Percentiles rank a stretch among this genome's conserved stretches.
Conservation (phyloP, 2,888 invertebrate genomes). For the Girardia tigrina region DNA sequence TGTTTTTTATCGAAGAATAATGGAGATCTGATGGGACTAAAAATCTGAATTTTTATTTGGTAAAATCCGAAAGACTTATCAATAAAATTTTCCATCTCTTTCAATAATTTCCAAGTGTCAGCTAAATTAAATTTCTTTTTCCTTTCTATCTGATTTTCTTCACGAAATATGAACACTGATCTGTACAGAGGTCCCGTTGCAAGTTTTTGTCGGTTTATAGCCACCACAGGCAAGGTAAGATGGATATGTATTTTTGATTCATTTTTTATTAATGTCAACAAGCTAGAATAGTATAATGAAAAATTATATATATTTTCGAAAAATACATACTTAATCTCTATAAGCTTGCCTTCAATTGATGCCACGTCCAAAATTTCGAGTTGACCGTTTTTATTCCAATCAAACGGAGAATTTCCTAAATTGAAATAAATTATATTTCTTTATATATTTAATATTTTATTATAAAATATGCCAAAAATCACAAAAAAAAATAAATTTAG, state of each 20-base stretch:
- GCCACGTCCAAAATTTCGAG: not conserved
- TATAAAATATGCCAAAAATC: too few relatives aligned
- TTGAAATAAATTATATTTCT: not conserved
- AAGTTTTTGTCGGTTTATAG: not conserved
- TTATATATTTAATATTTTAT: too few relatives aligned
- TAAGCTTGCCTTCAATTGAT: not conserved
- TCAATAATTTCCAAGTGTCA: conserved; percentile 9
- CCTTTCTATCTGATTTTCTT: not conserved
- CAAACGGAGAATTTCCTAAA: conserved; percentile 13
- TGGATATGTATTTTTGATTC: not conserved
- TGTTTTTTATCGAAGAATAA: conserved; percentile 19
- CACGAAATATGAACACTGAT: not conserved
- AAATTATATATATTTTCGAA: too few relatives aligned
- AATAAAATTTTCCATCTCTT: not conserved
- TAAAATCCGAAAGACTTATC: not conserved
- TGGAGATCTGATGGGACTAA: not conserved
- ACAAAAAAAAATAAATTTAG: too few relatives aligned
- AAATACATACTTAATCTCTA: not conserved
- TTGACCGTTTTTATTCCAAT: not conserved
- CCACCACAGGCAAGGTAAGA: not conserved
- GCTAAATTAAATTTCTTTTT: not conserved
- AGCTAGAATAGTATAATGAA: not conserved
- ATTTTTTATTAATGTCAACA: not conserved
- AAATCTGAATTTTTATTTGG: not conserved
- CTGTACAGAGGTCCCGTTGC: not conserved